These are phyloP conservation scores for Calameuta filiformis DNA, from an alignment of 2,888 invertebrate species.

Conservation along the genomic window DNA sequence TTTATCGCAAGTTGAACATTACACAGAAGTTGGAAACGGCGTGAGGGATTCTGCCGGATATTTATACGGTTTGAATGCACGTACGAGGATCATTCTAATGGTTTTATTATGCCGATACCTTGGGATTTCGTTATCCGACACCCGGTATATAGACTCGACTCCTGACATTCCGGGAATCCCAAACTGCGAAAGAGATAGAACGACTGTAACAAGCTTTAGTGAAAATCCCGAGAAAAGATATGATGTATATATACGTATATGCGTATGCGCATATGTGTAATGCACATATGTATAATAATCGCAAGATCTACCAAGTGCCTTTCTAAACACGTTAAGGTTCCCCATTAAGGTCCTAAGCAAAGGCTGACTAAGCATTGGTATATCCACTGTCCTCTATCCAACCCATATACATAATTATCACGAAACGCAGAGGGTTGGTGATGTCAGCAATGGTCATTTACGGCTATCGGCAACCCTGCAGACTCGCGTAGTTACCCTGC, in stretches of 20 bases:
- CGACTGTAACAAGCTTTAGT: not conserved
- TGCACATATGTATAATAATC: not conserved
- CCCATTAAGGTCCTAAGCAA: slow-evolving; percentile 62
- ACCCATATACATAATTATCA: slow-evolving; percentile 51
- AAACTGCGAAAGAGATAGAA: not conserved
- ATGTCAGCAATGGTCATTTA: slow-evolving; percentile 63
- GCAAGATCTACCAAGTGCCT: not conserved
- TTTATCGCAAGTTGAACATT: slow-evolving; percentile 62
- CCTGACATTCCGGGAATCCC: not conserved
- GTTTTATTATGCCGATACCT: slow-evolving; percentile 65
- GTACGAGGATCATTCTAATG: slow-evolving; percentile 66
- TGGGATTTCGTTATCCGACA: not conserved
- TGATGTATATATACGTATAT: not conserved
- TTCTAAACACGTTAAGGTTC: slow-evolving; percentile 16
- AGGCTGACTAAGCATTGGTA: slow-evolving; percentile 61
- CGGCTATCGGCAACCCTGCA: slow-evolving; percentile 56
- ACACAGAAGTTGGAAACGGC: slow-evolving; percentile 62
- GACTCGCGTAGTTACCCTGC: slow-evolving; percentile 29
- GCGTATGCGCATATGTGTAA: not conserved
- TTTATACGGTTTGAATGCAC: slow-evolving; percentile 66
- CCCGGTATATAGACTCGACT: not conserved
- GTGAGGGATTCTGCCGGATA: slow-evolving; percentile 63
- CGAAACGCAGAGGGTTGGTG: slow-evolving; percentile 36
- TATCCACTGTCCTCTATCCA: slow-evolving; percentile 23
- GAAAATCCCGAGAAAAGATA: not conserved